Percentiles rank a stretch among this genome's conserved stretches.
Evolutionary conservation across 2,113 vertebrate species (phyloP).

Genomic region (Mastomys natalensis): DNA sequence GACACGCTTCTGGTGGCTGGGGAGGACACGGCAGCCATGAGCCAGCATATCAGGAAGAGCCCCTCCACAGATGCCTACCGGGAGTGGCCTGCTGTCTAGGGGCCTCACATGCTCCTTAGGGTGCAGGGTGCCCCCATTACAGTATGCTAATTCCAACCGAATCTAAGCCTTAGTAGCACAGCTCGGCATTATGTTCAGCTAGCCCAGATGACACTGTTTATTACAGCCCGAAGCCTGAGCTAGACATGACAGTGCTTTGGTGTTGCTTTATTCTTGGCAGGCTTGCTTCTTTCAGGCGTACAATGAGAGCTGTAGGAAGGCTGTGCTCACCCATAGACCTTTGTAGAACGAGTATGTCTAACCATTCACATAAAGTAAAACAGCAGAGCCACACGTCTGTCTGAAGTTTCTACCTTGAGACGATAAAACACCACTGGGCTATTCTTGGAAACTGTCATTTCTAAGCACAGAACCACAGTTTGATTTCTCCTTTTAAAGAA

Average conservation of each 20-base stretch:
- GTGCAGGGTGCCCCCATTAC: neutral
- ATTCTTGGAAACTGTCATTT: neutral
- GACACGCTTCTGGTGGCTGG: conserved; percentile 96
- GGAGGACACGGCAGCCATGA: neutral
- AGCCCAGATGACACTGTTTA: neutral
- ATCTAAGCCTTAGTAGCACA: accelerated
- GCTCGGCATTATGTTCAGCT: neutral
- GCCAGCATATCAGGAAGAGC: too few relatives aligned
- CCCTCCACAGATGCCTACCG: neutral
- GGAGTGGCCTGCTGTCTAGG: neutral
- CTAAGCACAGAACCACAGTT: neutral
- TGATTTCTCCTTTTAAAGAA: neutral
- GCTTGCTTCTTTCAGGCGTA: neutral
- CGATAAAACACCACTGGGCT: neutral
- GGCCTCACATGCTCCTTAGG: neutral
- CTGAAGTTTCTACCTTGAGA: neutral
- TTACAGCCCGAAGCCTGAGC: neutral
- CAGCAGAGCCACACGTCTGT: neutral
- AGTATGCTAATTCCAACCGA: neutral
- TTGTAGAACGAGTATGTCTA: neutral
- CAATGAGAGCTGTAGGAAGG: neutral
- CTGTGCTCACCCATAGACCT: neutral
- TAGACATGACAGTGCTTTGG: neutral
- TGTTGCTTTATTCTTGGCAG: accelerated
- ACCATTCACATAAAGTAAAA: neutral